Conservation (phyloP, 2,113 vertebrate species). For the Amblyornis subalaris region DNA sequence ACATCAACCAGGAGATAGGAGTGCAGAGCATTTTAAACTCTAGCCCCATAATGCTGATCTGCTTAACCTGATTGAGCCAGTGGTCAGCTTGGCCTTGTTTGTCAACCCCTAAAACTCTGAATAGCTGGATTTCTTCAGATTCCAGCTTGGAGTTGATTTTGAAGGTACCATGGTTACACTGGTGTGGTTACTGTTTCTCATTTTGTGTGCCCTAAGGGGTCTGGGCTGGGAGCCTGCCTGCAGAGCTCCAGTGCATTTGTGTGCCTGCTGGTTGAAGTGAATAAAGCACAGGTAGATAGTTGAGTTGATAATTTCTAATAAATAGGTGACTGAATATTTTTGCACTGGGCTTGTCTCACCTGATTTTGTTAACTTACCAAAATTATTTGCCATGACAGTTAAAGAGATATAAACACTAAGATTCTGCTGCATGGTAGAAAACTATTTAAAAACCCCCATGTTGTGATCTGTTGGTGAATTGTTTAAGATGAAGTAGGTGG, state of each 20-base stretch:
- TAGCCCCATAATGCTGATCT: not conserved
- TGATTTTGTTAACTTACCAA: not conserved
- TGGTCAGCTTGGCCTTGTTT: not conserved
- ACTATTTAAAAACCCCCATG: not conserved
- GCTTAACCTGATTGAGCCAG: not conserved
- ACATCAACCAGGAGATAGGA: not conserved
- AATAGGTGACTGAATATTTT: not conserved
- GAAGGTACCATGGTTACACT: not conserved
- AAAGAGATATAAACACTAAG: fast-evolving
- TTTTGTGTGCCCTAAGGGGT: not conserved
- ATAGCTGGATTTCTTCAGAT: not conserved
- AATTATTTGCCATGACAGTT: not conserved
- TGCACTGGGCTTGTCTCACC: not conserved
- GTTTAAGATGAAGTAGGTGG: not conserved
- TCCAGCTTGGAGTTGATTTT: not conserved
- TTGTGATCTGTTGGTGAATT: not conserved
- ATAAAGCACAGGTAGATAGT: not conserved
- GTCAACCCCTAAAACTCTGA: not conserved
- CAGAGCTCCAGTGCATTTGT: not conserved
- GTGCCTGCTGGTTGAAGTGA: not conserved
- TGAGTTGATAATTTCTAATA: not conserved
- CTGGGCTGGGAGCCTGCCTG: not conserved
- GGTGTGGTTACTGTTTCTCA: not conserved
- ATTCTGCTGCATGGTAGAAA: not conserved
- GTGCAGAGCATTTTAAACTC: not conserved